Conservation (phyloP, 1,140 invertebrate genomes). For the Atta cephalotes region DNA sequence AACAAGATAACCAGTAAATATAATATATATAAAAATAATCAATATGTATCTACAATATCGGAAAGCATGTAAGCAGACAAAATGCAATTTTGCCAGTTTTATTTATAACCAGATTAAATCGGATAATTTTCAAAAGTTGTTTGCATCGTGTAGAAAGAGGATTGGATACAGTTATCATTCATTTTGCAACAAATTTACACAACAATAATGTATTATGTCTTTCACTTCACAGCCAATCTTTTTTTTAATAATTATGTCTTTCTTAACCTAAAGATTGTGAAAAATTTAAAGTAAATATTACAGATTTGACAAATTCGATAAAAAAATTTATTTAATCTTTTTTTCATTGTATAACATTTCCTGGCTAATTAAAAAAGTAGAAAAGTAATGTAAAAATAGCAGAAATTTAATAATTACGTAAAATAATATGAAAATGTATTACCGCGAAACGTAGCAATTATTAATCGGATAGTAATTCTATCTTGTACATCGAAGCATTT, state of each 20-base stretch:
- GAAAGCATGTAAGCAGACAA: constrained; percentile 11
- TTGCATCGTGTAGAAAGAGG: constrained; percentile 1
- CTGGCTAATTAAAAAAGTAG: neutral
- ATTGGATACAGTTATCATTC: neutral
- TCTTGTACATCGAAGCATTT: too few species aligned
- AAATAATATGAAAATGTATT: neutral
- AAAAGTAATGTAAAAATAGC: neutral
- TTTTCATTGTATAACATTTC: neutral
- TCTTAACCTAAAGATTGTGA: neutral
- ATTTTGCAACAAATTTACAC: constrained; percentile 8
- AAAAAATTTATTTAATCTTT: neutral
- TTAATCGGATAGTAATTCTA: neutral
- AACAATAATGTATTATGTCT: constrained; percentile 13
- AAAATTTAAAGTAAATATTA: neutral
- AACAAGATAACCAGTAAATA: constrained; percentile 13
- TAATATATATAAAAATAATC: neutral
- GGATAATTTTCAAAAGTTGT: constrained; percentile 39
- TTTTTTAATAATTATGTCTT: neutral
- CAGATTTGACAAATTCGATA: neutral
- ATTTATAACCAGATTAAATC: constrained; percentile 37
- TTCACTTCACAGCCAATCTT: neutral
- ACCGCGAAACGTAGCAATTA: neutral
- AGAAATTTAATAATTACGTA: neutral
- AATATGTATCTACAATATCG: constrained; percentile 14
- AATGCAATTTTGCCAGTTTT: constrained; percentile 44